These are phyloP conservation scores for Callipepla squamata DNA, from an alignment of 2,113 vertebrate genomes.

Conservation along the genomic window DNA sequence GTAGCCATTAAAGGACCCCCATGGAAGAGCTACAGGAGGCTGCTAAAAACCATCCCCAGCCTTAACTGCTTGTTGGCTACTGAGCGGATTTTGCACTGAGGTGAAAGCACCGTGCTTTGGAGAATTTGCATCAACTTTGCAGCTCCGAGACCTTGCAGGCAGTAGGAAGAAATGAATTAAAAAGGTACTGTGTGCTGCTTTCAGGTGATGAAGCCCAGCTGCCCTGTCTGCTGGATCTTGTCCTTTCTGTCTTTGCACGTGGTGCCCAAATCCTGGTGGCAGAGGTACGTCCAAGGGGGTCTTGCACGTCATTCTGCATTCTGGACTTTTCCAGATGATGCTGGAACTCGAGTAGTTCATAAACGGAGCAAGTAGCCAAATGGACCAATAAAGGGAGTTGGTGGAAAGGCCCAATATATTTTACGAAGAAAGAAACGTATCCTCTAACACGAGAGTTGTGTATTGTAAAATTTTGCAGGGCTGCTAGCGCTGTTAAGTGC, in stretches of 20 bases:
- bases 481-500: neutral
- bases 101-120: neutral
- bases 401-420: constrained; percentile 57
- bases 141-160: neutral
- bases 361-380: constrained; percentile 60
- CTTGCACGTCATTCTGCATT: neutral
- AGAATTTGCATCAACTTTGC: neutral
- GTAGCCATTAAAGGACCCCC: neutral
- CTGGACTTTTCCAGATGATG: constrained; percentile 25
- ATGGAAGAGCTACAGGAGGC: neutral
- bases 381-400: constrained; percentile 59
- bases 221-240: neutral
- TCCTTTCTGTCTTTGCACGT: accelerated
- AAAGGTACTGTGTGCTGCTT: neutral
- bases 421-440: constrained; percentile 64
- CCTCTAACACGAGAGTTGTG: constrained; percentile 45
- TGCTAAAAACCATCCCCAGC: neutral
- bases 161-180: neutral
- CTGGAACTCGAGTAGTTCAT: constrained; percentile 37
- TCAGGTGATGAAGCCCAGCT: neutral
- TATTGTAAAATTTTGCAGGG: constrained; percentile 62
- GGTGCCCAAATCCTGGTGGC: neutral
- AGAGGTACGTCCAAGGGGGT: neutral
- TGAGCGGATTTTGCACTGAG: neutral
- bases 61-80: constrained; percentile 20